These are phyloP conservation scores for Neoitamus cyanurus DNA, from an alignment of 2,888 invertebrate genomes.

Conservation along the genomic window DNA sequence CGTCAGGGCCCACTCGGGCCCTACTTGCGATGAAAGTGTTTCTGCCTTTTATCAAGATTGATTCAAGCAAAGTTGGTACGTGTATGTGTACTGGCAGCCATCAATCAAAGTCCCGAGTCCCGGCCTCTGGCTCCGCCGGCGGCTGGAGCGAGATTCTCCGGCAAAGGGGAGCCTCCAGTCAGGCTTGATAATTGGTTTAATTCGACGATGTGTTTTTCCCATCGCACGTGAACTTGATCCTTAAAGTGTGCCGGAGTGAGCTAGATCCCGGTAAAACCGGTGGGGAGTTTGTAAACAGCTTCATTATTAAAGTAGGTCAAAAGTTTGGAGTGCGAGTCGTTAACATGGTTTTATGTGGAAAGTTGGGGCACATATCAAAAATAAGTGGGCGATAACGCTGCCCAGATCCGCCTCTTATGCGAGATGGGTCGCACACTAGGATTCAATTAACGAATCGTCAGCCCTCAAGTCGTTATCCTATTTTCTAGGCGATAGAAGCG, in stretches of 20 bases:
- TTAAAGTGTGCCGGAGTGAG: background rate
- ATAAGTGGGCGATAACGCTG: constrained; percentile 2
- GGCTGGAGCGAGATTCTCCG: background rate
- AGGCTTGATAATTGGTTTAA: constrained; percentile 10
- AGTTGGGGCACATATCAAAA: constrained; percentile 6
- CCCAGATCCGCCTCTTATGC: background rate
- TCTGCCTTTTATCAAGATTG: constrained; percentile 29
- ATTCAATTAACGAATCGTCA: background rate
- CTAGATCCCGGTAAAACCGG: background rate
- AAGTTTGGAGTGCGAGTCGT: constrained; percentile 23
- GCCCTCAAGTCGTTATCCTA: background rate
- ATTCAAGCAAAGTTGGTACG: constrained; percentile 20
- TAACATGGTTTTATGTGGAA: constrained; percentile 2
- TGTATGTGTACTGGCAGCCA: constrained; percentile 14
- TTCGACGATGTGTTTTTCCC: constrained; percentile 10
- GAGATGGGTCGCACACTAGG: background rate
- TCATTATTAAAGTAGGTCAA: constrained; percentile 23
- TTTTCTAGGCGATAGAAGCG: background rate
- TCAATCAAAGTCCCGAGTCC: constrained; percentile 8
- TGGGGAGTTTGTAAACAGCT: constrained; percentile 14
- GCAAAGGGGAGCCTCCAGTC: background rate
- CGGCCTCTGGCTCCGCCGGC: background rate
- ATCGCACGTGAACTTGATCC: constrained; percentile 23
- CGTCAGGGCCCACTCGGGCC: background rate
- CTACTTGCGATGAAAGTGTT: background rate